Conservation (phyloP, 2,113 vertebrate genomes). For the Candoia aspera region DNA sequence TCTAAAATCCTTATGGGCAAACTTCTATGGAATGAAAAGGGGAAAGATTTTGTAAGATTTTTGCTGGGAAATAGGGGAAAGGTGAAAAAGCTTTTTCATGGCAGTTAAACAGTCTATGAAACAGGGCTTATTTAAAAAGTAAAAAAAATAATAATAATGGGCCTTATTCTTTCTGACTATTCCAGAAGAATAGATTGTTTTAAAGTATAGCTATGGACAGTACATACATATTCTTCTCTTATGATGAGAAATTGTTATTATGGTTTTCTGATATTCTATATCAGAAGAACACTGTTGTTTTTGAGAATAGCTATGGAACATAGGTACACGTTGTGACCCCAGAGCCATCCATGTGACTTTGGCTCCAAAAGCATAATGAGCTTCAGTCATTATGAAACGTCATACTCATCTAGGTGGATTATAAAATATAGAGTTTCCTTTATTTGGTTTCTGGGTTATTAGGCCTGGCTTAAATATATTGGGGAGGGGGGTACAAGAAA, state of each 20-base stretch:
- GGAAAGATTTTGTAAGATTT: background rate
- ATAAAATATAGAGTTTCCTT: background rate
- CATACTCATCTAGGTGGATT: background rate
- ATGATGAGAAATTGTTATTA: background rate
- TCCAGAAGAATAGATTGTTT: background rate
- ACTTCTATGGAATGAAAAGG: background rate
- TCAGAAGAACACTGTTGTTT: background rate
- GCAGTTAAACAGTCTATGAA: background rate
- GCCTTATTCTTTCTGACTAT: background rate
- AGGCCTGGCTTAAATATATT: background rate
- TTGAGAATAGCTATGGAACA: background rate
- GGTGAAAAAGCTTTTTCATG: background rate
- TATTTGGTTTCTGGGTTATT: constrained; percentile 2
- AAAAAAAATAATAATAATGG: background rate
- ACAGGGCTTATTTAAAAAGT: background rate
- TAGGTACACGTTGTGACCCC: background rate
- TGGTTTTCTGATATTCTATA: background rate
- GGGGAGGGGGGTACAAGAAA: background rate
- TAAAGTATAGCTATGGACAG: background rate
- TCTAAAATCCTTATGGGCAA: background rate
- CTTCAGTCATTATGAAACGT: background rate
- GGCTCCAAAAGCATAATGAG: background rate
- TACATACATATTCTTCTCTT: background rate
- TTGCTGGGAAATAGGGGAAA: background rate
- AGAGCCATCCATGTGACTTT: background rate